Percentiles rank a stretch among this genome's conserved stretches.
phyloP scores from a whole-genome alignment of 2,888 invertebrate species.

The Ryuthela nishihirai region DNA sequence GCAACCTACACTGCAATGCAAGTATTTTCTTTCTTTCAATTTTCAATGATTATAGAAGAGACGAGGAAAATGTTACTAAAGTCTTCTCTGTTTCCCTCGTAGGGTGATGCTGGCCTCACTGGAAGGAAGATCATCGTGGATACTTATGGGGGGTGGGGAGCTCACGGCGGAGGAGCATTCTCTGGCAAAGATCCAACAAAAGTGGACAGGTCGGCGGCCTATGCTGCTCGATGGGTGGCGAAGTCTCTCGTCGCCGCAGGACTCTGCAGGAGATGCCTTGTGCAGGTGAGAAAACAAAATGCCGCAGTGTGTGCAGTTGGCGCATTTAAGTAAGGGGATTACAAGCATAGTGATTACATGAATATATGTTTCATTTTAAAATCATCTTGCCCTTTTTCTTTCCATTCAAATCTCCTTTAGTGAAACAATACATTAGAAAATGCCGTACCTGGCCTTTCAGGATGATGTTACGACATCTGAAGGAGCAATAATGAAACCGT shows the following conservation, averaged over 20 bases:
- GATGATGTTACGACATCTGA: too few relatives aligned
- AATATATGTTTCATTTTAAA: neutral
- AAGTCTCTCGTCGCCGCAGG: slow-evolving; percentile 94
- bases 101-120: slow-evolving; percentile 83
- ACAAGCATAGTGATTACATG: neutral
- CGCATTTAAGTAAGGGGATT: neutral
- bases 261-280: slow-evolving; percentile 91
- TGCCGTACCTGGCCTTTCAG: too few relatives aligned
- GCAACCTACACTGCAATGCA: too few relatives aligned
- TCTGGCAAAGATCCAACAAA: slow-evolving; percentile 98
- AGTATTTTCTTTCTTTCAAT: neutral
- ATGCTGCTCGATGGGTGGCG: slow-evolving; percentile 98
- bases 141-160: slow-evolving; percentile 99
- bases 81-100: neutral
- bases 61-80: too few relatives aligned
- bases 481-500: too few relatives aligned
- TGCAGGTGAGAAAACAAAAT: slow-evolving; percentile 62
- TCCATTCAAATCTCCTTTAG: neutral
- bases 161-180: slow-evolving; percentile 99
- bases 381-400: neutral
- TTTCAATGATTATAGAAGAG: neutral
- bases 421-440: too few relatives aligned
- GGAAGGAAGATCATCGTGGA: slow-evolving; percentile 99
- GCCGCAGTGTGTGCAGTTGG: too few relatives aligned
- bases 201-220: slow-evolving; percentile 93